phyloP scores from a whole-genome alignment of 2,888 invertebrate species.

The Exephanes ischioxanthus region DNA sequence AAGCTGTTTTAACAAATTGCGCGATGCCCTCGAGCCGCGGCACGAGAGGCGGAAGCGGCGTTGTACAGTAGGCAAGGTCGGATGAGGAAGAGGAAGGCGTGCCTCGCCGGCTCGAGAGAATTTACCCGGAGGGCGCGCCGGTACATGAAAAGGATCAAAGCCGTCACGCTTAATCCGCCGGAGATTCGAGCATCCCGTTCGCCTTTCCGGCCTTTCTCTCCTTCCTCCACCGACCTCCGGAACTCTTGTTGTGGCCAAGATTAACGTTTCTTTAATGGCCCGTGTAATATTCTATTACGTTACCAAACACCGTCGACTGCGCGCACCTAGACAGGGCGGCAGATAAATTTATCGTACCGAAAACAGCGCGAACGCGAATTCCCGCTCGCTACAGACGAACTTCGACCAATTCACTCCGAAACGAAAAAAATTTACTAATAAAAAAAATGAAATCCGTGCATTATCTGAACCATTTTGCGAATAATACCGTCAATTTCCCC shows the following conservation, averaged over 20 bases:
- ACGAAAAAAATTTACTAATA: not conserved
- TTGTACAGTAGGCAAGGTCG: slow-evolving; percentile 33
- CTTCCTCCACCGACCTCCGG: slow-evolving; percentile 63
- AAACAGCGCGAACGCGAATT: slow-evolving; percentile 20
- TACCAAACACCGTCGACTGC: slow-evolving; percentile 69
- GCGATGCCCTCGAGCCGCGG: slow-evolving; percentile 67
- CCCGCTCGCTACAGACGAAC: not conserved
- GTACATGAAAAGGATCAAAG: slow-evolving; percentile 81
- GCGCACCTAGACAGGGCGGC: slow-evolving; percentile 54
- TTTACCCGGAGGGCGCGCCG: slow-evolving; percentile 66
- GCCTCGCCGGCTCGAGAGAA: slow-evolving; percentile 55
- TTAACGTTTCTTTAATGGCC: slow-evolving; percentile 84
- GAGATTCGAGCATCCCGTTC: slow-evolving; percentile 70
- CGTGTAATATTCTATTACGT: slow-evolving; percentile 84
- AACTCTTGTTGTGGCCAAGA: slow-evolving; percentile 83
- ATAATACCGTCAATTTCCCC: slow-evolving; percentile 36
- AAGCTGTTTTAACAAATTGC: slow-evolving; percentile 82
- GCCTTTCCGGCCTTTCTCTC: slow-evolving; percentile 69
- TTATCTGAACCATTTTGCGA: too few relatives aligned
- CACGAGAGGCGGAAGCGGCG: slow-evolving; percentile 11
- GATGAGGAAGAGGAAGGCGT: slow-evolving; percentile 39
- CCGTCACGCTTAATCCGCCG: slow-evolving; percentile 79
- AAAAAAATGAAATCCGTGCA: not conserved
- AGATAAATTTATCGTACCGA: slow-evolving; percentile 74
- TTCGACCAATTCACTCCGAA: not conserved